A percentile compares a stretch with the other conserved stretches of the same genome.
Evolutionary conservation across 1,140 invertebrate species (phyloP).

Genomic region (Drosophila auraria): DNA sequence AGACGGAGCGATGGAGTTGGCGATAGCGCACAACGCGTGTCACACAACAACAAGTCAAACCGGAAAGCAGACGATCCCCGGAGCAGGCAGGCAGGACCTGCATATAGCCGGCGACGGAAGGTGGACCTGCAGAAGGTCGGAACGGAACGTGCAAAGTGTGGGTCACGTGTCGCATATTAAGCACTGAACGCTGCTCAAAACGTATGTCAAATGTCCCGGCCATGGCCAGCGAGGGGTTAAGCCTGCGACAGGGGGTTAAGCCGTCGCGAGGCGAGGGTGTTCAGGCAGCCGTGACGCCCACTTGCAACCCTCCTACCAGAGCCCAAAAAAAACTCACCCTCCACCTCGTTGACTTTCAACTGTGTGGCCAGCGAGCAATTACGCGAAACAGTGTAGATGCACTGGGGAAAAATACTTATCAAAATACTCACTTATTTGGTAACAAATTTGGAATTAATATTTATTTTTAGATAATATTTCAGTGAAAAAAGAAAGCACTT

Average conservation of each 20-base stretch:
- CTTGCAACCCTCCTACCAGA: conserved; percentile 61
- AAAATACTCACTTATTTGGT: too few relatives aligned
- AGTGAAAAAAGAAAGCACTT: too few relatives aligned
- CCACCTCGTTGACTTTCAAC: conserved; percentile 65
- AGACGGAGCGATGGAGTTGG: conserved; percentile 35
- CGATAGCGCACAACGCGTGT: conserved; percentile 71
- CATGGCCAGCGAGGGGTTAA: conserved; percentile 29
- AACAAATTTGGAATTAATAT: neutral
- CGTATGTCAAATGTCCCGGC: conserved; percentile 72
- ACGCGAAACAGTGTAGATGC: conserved; percentile 26
- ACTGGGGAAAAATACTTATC: conserved; percentile 5
- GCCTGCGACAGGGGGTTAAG: conserved; percentile 26
- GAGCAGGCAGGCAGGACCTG: conserved; percentile 61
- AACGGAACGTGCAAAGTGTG: conserved; percentile 71
- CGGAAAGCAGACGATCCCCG: conserved; percentile 60
- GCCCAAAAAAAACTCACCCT: conserved; percentile 13
- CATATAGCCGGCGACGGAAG: conserved; percentile 51
- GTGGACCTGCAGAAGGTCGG: conserved; percentile 48
- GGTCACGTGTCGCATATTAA: conserved; percentile 81
- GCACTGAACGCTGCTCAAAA: conserved; percentile 73
- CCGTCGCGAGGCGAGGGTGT: conserved; percentile 55
- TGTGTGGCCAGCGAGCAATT: conserved; percentile 73
- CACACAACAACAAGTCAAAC: conserved; percentile 78
- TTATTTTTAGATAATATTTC: too few relatives aligned
- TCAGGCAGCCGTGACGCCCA: conserved; percentile 70